Conservation (phyloP, 2,113 vertebrate species). For the Halichoerus grypus region DNA sequence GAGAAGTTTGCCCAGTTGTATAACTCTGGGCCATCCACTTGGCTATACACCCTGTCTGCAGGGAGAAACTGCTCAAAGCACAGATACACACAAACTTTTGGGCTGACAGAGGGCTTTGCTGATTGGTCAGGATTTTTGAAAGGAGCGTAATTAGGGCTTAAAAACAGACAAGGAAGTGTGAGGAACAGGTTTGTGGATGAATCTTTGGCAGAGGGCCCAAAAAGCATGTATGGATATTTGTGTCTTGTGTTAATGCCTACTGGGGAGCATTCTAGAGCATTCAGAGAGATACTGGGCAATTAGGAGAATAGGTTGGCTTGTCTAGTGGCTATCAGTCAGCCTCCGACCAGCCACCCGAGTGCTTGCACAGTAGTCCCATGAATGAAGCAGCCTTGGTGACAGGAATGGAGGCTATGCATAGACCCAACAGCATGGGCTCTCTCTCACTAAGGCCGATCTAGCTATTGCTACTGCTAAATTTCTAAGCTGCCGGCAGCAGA, state of each 20-base stretch:
- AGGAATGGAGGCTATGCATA: neutral
- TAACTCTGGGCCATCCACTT: neutral
- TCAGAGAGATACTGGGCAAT: neutral
- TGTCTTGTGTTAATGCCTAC: neutral
- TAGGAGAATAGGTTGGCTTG: neutral
- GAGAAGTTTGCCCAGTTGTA: neutral
- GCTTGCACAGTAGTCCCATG: neutral
- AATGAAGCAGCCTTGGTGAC: neutral
- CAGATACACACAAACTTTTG: neutral
- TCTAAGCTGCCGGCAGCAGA: neutral
- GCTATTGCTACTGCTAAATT: neutral
- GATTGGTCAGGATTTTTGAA: neutral
- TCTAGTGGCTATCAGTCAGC: neutral
- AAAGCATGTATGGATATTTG: neutral
- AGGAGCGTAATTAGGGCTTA: neutral
- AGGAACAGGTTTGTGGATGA: neutral
- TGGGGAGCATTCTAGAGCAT: neutral
- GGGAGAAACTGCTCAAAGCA: neutral
- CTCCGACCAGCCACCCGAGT: neutral
- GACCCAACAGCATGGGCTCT: neutral
- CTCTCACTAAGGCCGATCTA: neutral
- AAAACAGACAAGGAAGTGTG: neutral
- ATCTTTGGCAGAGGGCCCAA: neutral
- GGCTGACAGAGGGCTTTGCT: neutral
- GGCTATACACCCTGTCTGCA: neutral